Percentiles rank a stretch among this genome's conserved stretches.
Conservation (phyloP, 2,888 invertebrate species). For the Ophraella communa region DNA sequence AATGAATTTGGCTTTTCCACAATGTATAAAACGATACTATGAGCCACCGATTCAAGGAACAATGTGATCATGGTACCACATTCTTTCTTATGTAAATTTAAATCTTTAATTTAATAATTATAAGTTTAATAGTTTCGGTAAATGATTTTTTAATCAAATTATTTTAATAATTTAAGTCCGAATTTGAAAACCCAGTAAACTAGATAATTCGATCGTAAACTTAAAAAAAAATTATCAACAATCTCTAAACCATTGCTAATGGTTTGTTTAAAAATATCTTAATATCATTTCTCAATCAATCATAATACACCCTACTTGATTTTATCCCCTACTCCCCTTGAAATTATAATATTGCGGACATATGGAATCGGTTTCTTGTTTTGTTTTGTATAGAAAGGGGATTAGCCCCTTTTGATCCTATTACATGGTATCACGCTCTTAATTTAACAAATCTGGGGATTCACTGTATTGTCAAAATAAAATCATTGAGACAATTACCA, state of each 20-base stretch:
- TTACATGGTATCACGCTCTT: constrained; percentile 44
- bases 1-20: no score
- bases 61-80: no score
- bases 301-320: constrained; percentile 5
- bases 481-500: neutral
- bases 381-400: constrained; percentile 28
- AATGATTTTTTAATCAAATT: no score
- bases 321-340: constrained; percentile 4
- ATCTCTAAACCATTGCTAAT: neutral
- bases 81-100: no score
- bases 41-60: no score
- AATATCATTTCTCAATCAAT: neutral
- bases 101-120: no score
- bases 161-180: no score
- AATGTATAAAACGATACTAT: no score
- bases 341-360: constrained; percentile 29
- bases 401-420: constrained; percentile 40
- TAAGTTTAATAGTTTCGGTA: no score
- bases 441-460: constrained; percentile 33
- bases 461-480: constrained; percentile 36
- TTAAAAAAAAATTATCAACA: neutral
- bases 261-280: neutral
- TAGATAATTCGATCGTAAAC: neutral
- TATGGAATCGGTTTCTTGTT: constrained; percentile 31
- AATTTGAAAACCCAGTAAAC: no score